Evolutionary conservation across 1,140 invertebrate species (phyloP).

Genomic region (Hylaeus anthracinus): DNA sequence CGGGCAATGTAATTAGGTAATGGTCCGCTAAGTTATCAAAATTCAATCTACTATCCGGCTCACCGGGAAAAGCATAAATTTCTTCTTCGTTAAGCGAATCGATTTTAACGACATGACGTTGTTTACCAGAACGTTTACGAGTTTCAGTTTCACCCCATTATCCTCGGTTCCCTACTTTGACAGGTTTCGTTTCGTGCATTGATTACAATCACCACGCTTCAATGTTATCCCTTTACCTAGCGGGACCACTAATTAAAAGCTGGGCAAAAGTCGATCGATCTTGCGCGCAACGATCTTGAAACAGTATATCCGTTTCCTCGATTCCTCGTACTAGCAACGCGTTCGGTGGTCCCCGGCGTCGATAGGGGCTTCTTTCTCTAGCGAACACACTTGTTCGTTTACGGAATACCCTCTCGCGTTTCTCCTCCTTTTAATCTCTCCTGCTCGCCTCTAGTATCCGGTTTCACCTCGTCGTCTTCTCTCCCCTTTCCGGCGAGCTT

Average conservation of each 20-base stretch:
- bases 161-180: not conserved
- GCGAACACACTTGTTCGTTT: constrained; percentile 33
- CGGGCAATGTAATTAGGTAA: not conserved
- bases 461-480: constrained; percentile 55
- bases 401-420: constrained; percentile 25
- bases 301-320: constrained; percentile 47
- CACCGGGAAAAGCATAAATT: too few species aligned
- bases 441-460: constrained; percentile 60
- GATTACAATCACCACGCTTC: constrained; percentile 12
- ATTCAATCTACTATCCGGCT: not conserved
- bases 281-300: constrained; percentile 22
- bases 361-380: constrained; percentile 55
- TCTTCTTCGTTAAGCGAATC: too few species aligned
- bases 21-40: not conserved
- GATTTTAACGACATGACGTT: too few species aligned
- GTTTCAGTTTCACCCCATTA: not conserved
- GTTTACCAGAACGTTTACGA: not conserved
- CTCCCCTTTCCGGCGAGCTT: constrained; percentile 27
- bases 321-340: constrained; percentile 44
- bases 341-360: constrained; percentile 40
- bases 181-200: not conserved
- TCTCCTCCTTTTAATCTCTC: constrained; percentile 30
- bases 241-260: constrained; percentile 22
- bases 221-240: constrained; percentile 25
- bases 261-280: constrained; percentile 24